phyloP scores from a whole-genome alignment of 1,140 invertebrate genomes.

The Hycleus phaleratus region DNA sequence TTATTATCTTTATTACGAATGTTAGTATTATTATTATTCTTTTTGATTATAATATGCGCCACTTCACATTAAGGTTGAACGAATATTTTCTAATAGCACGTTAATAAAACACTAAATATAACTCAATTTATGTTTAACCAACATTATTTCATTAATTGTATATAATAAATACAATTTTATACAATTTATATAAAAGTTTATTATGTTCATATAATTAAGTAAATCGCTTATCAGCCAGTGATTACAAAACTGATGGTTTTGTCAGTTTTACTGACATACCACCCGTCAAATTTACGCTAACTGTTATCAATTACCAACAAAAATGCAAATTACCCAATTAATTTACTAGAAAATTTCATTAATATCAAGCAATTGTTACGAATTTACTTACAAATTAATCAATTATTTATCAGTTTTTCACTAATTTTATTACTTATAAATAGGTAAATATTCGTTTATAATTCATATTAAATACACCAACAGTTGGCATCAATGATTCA shows the following conservation, averaged over 20 bases:
- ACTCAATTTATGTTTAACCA: background rate
- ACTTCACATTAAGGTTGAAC: background rate
- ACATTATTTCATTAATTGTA: background rate
- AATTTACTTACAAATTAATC: too few species aligned
- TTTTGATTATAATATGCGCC: too few species aligned
- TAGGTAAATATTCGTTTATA: too few species aligned
- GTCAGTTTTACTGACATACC: conserved; percentile 13
- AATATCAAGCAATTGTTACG: too few species aligned
- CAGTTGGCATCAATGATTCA: too few species aligned
- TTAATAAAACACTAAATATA: background rate
- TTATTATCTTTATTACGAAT: background rate
- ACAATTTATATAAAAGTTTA: conserved; percentile 7
- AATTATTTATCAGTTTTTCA: too few species aligned
- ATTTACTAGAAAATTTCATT: too few species aligned
- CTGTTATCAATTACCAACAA: too few species aligned
- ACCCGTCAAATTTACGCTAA: conserved; percentile 4
- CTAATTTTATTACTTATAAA: too few species aligned
- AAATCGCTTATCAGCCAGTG: conserved; percentile 9
- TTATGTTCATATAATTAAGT: conserved; percentile 11
- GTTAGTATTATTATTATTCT: background rate
- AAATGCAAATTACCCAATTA: too few species aligned
- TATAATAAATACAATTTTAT: background rate
- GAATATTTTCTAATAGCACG: background rate
- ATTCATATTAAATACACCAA: too few species aligned
- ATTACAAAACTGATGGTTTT: conserved; percentile 1